These are phyloP conservation scores for Agonopterix heracliana DNA, from an alignment of 2,888 invertebrate genomes.

Conservation along the genomic window DNA sequence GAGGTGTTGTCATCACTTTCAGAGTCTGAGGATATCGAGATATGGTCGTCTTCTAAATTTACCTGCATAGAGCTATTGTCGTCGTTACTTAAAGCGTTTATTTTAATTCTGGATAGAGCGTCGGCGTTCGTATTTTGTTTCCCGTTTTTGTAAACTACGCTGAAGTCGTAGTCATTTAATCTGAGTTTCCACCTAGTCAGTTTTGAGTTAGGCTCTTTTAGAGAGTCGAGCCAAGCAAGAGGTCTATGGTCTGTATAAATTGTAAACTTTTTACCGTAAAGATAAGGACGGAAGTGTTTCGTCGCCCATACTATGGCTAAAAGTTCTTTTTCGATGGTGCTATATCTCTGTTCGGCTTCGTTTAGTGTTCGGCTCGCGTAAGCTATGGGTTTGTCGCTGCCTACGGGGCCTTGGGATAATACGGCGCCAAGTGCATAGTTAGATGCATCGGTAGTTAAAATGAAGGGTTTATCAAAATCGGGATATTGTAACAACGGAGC, in stretches of 20 bases:
- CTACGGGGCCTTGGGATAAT: conserved; percentile 17
- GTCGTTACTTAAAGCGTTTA: background rate
- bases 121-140: no score
- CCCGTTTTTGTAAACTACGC: conserved; percentile 10
- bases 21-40: background rate
- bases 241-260: conserved; percentile 15
- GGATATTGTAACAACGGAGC: no score
- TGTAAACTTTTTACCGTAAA: conserved; percentile 9
- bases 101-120: conserved; percentile 7
- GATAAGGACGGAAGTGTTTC: conserved; percentile 11
- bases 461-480: conserved; percentile 23
- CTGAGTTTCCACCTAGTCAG: conserved; percentile 13
- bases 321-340: conserved; percentile 10
- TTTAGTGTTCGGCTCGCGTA: conserved; percentile 4
- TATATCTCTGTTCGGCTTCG: conserved; percentile 8
- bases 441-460: conserved; percentile 20
- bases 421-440: conserved; percentile 18
- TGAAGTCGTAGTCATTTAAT: conserved; percentile 13
- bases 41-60: conserved; percentile 5
- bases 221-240: conserved; percentile 13
- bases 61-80: conserved; percentile 6
- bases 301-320: conserved; percentile 10
- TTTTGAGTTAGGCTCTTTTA: conserved; percentile 17
- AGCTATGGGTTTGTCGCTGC: conserved; percentile 11
- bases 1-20: background rate